These are phyloP conservation scores for Argentina silus DNA, from an alignment of 2,797 vertebrate species.

Conservation along the genomic window DNA sequence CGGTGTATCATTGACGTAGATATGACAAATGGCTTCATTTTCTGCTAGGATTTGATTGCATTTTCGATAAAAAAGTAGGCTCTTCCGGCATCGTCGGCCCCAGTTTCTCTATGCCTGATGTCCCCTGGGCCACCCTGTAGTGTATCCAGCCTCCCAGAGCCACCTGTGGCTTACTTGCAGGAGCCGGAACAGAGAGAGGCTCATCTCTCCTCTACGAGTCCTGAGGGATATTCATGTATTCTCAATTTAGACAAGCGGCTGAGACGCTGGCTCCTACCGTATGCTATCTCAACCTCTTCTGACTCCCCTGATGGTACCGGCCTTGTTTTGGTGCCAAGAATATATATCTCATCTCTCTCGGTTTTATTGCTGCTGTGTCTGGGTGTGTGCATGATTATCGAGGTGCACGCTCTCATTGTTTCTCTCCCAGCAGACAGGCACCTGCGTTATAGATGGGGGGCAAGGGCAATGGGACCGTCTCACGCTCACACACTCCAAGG, in stretches of 20 bases:
- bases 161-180: constrained; percentile 65
- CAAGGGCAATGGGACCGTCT: constrained; percentile 28
- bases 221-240: constrained; percentile 47
- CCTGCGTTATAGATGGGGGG: constrained; percentile 64
- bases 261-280: constrained; percentile 58
- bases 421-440: constrained; percentile 51
- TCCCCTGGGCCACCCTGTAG: constrained; percentile 36
- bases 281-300: constrained; percentile 56
- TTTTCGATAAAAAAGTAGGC: constrained; percentile 43
- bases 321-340: constrained; percentile 53
- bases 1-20: constrained; percentile 21
- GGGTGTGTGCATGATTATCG: constrained; percentile 48
- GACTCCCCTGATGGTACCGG: constrained; percentile 60
- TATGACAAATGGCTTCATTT: constrained; percentile 29
- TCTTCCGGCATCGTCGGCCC: constrained; percentile 10
- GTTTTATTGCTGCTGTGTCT: constrained; percentile 48
- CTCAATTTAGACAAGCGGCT: constrained; percentile 64
- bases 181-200: constrained; percentile 55
- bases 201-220: constrained; percentile 43
- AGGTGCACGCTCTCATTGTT: constrained; percentile 45
- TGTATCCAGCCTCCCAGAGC: constrained; percentile 41
- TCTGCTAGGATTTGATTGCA: constrained; percentile 48
- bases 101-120: constrained; percentile 25
- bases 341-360: constrained; percentile 36
- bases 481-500: constrained; percentile 25